A percentile compares a stretch with the other conserved stretches of the same genome.
These are phyloP conservation scores for Centropus bengalensis DNA, from an alignment of 2,113 vertebrate species.

Conservation along the genomic window DNA sequence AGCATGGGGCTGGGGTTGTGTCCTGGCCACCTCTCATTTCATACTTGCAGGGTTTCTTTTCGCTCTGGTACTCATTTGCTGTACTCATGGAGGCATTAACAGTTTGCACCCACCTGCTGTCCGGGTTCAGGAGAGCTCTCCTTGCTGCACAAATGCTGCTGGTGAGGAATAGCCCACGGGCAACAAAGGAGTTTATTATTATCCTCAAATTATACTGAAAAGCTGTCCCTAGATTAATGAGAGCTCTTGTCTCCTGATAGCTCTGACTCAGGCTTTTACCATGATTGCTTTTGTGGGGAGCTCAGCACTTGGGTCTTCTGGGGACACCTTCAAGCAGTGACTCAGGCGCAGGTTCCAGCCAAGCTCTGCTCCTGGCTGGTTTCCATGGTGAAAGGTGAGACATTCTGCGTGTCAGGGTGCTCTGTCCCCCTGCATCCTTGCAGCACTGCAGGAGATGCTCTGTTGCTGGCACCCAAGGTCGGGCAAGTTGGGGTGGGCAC, in stretches of 20 bases:
- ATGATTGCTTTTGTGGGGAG: background rate
- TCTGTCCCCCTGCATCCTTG: background rate
- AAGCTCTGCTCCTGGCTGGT: background rate
- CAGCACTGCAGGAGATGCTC: background rate
- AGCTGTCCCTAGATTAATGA: background rate
- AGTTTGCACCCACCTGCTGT: background rate
- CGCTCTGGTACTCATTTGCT: background rate
- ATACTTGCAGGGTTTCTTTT: background rate
- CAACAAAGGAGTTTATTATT: background rate
- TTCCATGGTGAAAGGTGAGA: background rate
- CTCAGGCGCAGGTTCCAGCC: background rate
- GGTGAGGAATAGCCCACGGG: background rate
- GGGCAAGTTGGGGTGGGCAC: background rate
- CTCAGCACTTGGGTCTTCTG: background rate
- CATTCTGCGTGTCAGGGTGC: background rate
- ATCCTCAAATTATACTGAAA: background rate
- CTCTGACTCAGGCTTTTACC: constrained; percentile 25
- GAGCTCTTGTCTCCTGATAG: background rate
- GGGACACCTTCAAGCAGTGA: background rate
- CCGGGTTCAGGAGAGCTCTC: background rate
- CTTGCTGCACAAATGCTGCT: background rate
- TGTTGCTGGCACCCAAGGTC: background rate
- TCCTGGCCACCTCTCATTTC: background rate
- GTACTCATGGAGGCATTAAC: background rate
- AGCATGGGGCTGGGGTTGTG: background rate